Base-by-base conservation (phyloP, 2,113 vertebrate genomes). In the Elephas maximus region DNA sequence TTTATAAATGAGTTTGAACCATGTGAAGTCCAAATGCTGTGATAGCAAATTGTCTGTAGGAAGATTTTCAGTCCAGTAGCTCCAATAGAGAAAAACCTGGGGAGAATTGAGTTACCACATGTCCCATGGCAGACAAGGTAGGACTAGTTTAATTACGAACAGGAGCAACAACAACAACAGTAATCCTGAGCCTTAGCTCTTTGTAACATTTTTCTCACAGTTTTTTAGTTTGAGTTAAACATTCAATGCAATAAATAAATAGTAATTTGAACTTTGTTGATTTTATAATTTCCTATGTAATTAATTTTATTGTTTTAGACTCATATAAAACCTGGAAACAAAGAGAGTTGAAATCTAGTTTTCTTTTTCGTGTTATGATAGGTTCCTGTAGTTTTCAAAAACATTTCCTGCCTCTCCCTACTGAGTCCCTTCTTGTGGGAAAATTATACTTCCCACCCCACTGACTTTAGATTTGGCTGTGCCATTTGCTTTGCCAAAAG, bases 351-450 rank as follows among this genome's bases (percentile, higher is more conserved):
- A 96, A 87, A 37, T 15, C 17, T 15, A 9, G 28, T 69, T 93
- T 90, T 84, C 53, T 82, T 3, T 77, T 94, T 91, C 71, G 73
- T 21, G 57, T 45, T 74, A 74, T 9, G 37, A 28, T 60, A 90
- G 51, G 14, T 95, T 88, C 74, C 77, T 12, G 79, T 48, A 67
- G 74, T 97, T 96, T 95, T 57, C 62, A 74, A 57, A 90, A 83
- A 8, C 33, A 41, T 69, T 76, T 92, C 33, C 44, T 65, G 21
- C 89, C 67, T 60, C 65, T 88, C 48, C 67, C 28, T 88, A 15
- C 15, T 18, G 41, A 30, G 11, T 63, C 37, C 26, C 76, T 37
- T 63, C 28, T 77, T 92, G 1, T 91, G n/a, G 76, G 87, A 88
- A 95, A 96, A 94, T 51, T 65, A 74, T 69, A 28, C 41, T 63